Base-by-base conservation (phyloP, 2,797 vertebrate genomes). In the Oreochromis grahami region DNA sequence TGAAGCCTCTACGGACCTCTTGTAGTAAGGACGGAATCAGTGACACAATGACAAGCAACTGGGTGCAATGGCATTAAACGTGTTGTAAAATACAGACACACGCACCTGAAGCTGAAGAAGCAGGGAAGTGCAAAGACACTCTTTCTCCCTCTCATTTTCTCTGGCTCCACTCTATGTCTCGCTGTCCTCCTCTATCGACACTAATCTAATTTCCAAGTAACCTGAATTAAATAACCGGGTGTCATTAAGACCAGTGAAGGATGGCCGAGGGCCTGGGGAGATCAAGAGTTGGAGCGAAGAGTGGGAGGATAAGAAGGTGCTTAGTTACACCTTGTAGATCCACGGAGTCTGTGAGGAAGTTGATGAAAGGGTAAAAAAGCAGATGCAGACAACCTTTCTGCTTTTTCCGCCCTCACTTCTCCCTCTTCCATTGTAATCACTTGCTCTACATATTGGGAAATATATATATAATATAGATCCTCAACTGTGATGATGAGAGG, bases 221-320 rank as follows among this genome's bases (percentile, higher is more conserved):
- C 88, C 87, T 79, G 91, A 91, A 94, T 94, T 90, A 93, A 94
- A 92, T 93, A 94, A 94, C 92, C 89, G 92, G 88, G 84, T 90
- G 90, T 91, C 92, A 94, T 95, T 93, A 94, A 89, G 87, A 84
- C 60, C 85, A 77, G 85, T 91, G 92, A 92, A 93, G 91, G 87
- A 87, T 87, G 85, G 87, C 43, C 32, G 60, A 85, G 81, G 82
- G 85, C 86, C 81, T 26, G 74, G 52, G 84, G 84, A 90, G 87
- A 87, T 90, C 87, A 85, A 76, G 87, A 86, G 84, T 43, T 9
- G 36, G 81, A 82, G 77, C 48, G n/a, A n/a, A n/a, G n/a, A n/a
- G n/a, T n/a, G 43, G 78, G 85, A 90, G 88, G 84, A 88, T 65
- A 85, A 84, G 84, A 86, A 84, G 87, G 87, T 84, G 84, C 87